Evolutionary conservation across 2,797 vertebrate species (phyloP).

Genomic region (Synanceia verrucosa): DNA sequence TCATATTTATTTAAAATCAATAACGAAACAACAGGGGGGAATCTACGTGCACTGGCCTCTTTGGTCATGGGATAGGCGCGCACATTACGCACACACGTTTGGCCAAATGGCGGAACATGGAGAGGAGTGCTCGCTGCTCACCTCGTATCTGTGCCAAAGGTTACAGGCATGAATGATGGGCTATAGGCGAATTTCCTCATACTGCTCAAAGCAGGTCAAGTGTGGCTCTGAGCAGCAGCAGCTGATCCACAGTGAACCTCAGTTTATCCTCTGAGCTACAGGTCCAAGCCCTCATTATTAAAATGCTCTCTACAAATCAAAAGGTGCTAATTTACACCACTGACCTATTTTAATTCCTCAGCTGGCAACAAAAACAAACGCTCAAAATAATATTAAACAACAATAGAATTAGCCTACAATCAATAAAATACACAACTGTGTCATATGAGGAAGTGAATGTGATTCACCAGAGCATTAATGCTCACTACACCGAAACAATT

Average conservation of each 20-base stretch:
- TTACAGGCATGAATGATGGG: constrained; percentile 54
- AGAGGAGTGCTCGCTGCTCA: constrained; percentile 22
- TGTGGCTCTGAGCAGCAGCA: background rate
- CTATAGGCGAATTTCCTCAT: constrained; percentile 44
- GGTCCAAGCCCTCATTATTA: background rate
- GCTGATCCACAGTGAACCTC: constrained; percentile 4
- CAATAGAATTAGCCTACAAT: background rate
- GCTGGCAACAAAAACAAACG: background rate
- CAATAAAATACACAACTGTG: background rate
- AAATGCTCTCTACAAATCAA: background rate
- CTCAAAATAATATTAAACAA: background rate
- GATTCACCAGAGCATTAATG: background rate
- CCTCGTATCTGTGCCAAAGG: constrained; percentile 78
- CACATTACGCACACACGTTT: constrained; percentile 16
- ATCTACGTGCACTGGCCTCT: background rate
- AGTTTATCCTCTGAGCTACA: background rate
- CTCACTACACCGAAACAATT: background rate
- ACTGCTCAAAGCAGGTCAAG: constrained; percentile 38
- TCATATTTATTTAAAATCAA: background rate
- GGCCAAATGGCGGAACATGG: constrained; percentile 56
- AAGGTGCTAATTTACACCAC: background rate
- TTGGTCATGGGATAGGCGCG: background rate
- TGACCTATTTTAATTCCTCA: background rate
- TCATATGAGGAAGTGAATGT: background rate
- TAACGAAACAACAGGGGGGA: background rate